Percentiles rank a stretch among this genome's conserved stretches.
Conservation (phyloP, 1,140 invertebrate genomes). For the Orchestia grillus region DNA sequence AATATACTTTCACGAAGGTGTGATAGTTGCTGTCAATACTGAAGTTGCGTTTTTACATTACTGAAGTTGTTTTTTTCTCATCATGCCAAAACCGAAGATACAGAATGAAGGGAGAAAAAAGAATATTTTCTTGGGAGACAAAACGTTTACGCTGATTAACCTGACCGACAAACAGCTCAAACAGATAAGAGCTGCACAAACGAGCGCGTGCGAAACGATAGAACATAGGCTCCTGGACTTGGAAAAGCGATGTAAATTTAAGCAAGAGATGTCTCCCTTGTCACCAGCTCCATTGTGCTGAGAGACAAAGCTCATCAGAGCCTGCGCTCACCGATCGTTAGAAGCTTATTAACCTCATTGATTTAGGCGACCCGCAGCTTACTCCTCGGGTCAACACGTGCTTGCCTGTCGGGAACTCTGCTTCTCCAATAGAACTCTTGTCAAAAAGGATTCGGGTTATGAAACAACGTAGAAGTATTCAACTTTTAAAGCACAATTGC, state of each 20-base stretch:
- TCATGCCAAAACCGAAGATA: no score
- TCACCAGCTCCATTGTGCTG: neutral
- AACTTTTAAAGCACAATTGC: no score
- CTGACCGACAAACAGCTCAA: neutral
- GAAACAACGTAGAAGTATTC: no score
- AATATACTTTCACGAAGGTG: neutral
- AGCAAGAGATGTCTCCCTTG: neutral
- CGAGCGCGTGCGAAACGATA: neutral
- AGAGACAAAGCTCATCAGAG: neutral
- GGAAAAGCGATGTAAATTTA: neutral
- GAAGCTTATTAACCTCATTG: conserved; percentile 17
- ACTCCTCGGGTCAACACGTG: neutral
- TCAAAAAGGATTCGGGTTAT: no score
- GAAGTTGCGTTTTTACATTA: neutral
- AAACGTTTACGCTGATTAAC: neutral
- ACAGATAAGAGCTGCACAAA: neutral
- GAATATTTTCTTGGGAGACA: neutral
- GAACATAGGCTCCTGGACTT: neutral
- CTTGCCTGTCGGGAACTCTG: neutral
- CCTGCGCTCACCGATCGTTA: neutral
- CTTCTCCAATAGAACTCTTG: no score
- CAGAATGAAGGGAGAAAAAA: neutral
- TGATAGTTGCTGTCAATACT: neutral
- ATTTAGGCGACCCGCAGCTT: neutral
- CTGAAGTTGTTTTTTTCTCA: neutral